phyloP scores from a whole-genome alignment of 2,113 vertebrate species.

The Brachirus orientalis region DNA sequence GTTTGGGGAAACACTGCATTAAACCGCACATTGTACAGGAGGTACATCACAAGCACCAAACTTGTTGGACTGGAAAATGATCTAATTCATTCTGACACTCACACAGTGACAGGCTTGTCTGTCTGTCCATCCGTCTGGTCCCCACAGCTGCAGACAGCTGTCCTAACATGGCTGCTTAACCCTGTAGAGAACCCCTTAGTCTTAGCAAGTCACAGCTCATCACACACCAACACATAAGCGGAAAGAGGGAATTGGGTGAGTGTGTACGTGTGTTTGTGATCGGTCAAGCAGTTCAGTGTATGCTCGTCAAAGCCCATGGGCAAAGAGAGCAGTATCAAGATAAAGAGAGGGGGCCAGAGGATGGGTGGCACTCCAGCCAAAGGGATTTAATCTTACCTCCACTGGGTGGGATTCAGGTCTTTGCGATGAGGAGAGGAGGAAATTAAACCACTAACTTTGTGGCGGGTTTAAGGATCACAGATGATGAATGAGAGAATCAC shows the following conservation, averaged over 20 bases:
- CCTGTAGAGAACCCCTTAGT: conserved; percentile 33
- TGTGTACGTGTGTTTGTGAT: conserved; percentile 45
- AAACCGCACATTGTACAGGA: background rate
- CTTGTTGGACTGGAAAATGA: background rate
- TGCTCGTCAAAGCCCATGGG: conserved; percentile 56
- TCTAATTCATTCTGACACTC: background rate
- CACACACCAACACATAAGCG: conserved; percentile 57
- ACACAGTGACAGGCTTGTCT: conserved; percentile 18
- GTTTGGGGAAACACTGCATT: too few relatives aligned
- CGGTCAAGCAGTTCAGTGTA: conserved; percentile 60
- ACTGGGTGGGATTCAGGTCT: conserved; percentile 70
- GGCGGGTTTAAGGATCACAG: conserved; percentile 61
- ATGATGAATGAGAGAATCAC: conserved; percentile 14
- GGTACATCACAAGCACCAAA: background rate
- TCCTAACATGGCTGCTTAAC: conserved; percentile 59
- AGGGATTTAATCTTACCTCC: conserved; percentile 74
- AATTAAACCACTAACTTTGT: conserved; percentile 74
- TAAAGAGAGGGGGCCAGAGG: conserved; percentile 38
- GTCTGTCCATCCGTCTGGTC: conserved; percentile 27
- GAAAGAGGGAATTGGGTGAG: conserved; percentile 50
- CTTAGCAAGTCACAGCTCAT: conserved; percentile 61
- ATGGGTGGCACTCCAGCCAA: conserved; percentile 56
- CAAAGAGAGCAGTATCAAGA: conserved; percentile 3
- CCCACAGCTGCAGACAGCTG: conserved; percentile 62
- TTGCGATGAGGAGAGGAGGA: conserved; percentile 64